phyloP scores from a whole-genome alignment of 92 coral and sea anemone species.

The Metridium senile region DNA sequence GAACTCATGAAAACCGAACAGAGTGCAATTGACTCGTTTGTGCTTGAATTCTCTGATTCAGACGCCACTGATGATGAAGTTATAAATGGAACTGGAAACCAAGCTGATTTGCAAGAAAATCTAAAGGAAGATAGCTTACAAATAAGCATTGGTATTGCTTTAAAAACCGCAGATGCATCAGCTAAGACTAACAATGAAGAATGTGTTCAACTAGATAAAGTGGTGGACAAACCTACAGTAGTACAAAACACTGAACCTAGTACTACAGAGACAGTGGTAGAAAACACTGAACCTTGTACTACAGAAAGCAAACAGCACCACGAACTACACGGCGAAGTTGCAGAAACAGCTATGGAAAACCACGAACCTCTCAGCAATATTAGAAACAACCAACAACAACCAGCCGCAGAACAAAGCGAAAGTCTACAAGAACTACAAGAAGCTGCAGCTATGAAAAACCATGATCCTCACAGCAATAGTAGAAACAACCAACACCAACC shows the following conservation, averaged over 20 bases:
- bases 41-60: slow-evolving; percentile 33
- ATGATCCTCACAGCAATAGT: background rate
- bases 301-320: too few relatives aligned
- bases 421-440: slow-evolving; percentile 57
- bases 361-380: background rate
- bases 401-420: slow-evolving; percentile 7
- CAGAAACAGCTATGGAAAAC: background rate
- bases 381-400: background rate
- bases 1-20: background rate
- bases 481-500: background rate
- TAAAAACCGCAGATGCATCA: background rate
- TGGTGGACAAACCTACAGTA: too few relatives aligned
- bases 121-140: background rate
- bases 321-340: too few relatives aligned
- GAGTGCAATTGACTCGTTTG: background rate
- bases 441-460: slow-evolving; percentile 23
- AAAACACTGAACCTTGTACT: too few relatives aligned
- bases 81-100: background rate
- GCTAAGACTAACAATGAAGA: background rate
- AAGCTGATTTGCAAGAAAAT: background rate
- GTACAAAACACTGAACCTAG: too few relatives aligned
- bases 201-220: background rate
- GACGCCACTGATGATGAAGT: background rate
- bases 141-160: background rate
- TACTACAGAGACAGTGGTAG: too few relatives aligned